Evolutionary conservation across 2,113 vertebrate genomes (phyloP).

Genomic region (Ophiodon elongatus): DNA sequence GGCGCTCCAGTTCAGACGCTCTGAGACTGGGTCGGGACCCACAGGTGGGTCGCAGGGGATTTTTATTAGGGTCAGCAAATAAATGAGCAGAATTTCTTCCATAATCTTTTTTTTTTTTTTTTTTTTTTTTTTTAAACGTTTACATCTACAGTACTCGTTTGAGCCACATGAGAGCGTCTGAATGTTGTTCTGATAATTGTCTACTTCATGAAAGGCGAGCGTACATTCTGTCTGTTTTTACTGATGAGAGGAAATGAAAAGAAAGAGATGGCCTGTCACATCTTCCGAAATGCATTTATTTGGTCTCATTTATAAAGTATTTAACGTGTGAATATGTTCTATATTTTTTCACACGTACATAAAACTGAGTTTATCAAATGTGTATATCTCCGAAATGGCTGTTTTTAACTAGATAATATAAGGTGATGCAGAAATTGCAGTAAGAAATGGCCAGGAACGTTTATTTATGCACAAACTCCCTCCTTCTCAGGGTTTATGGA

Average conservation of each 20-base stretch:
- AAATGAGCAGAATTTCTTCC: no score
- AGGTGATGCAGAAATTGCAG: no score
- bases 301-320: not conserved
- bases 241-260: not conserved
- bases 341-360: not conserved
- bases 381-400: no score
- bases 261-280: not conserved
- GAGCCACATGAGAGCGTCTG: not conserved
- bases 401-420: no score
- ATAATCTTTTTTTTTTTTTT: not conserved
- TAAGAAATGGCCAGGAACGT: no score
- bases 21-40: no score
- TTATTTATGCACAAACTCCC: no score
- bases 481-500: no score
- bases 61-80: not conserved
- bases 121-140: not conserved
- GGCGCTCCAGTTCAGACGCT: not conserved
- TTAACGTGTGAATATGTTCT: not conserved
- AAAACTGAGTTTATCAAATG: not conserved
- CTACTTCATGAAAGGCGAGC: not conserved
- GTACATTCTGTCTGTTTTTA: not conserved
- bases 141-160: not conserved
- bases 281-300: not conserved
- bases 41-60: not conserved
- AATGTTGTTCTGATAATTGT: not conserved